Conservation (phyloP, 2,113 vertebrate species). For the Cebus imitator region DNA sequence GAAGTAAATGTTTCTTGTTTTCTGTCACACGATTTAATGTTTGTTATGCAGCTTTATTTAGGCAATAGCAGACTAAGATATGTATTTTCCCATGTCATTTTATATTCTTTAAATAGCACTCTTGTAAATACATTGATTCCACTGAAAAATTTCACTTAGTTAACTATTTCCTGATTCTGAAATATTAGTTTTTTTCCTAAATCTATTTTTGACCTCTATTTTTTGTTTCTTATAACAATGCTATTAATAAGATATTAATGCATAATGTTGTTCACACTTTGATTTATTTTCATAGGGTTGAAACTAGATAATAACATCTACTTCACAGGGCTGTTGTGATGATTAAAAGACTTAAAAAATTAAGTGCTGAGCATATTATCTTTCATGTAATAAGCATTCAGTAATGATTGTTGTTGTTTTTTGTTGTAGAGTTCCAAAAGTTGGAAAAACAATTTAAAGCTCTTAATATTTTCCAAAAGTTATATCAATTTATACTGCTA, state of each 20-base stretch:
- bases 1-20: background rate
- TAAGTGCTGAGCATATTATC: background rate
- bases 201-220: background rate
- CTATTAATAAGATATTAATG: background rate
- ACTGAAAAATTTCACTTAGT: background rate
- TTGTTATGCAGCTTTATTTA: background rate
- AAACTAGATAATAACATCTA: background rate
- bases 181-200: background rate
- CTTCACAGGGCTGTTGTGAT: background rate
- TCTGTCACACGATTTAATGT: background rate
- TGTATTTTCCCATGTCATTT: background rate
- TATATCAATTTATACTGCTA: background rate
- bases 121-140: background rate
- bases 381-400: background rate
- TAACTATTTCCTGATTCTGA: background rate
- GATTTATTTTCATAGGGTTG: background rate
- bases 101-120: background rate
- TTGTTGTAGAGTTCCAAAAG: background rate
- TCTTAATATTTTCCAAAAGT: constrained; percentile 14
- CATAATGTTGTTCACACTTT: background rate
- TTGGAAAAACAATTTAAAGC: background rate
- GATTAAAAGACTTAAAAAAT: background rate
- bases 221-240: background rate
- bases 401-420: background rate
- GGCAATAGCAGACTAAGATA: background rate